Evolutionary conservation across 2,113 vertebrate genomes (phyloP).

Genomic region (Clinocottus analis): DNA sequence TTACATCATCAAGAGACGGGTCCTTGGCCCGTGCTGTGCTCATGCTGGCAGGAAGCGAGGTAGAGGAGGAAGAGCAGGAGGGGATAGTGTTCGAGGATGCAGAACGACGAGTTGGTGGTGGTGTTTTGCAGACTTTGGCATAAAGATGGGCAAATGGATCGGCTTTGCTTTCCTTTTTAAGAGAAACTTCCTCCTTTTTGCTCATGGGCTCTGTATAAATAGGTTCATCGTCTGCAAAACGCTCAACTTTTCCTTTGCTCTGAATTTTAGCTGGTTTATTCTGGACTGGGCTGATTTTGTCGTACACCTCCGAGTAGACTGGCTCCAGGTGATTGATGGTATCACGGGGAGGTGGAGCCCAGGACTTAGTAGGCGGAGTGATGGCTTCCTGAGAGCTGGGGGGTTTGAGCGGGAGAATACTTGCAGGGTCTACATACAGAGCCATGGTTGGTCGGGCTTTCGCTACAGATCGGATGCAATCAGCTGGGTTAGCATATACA

Average conservation of each 20-base stretch:
- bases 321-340: constrained; percentile 38
- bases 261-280: constrained; percentile 14
- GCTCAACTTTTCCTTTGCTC: not conserved
- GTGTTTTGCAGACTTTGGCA: constrained; percentile 66
- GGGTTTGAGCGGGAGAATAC: constrained; percentile 59
- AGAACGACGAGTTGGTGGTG: not conserved
- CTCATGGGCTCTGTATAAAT: constrained; percentile 65
- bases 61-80: not conserved
- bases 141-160: constrained; percentile 74
- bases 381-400: not conserved
- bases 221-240: constrained; percentile 31
- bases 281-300: constrained; percentile 67
- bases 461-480: constrained; percentile 66
- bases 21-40: not conserved
- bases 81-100: not conserved
- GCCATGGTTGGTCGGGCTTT: not conserved
- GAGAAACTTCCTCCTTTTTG: not conserved
- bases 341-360: not conserved
- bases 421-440: constrained; percentile 63
- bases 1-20: constrained; percentile 48
- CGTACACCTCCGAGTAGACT: constrained; percentile 81
- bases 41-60: constrained; percentile 65
- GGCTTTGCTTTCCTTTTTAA: constrained; percentile 15
- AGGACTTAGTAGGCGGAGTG: not conserved
- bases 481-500: constrained; percentile 87